These are phyloP conservation scores for Iguana delicatissima DNA, from an alignment of 2,797 vertebrate species.

Conservation along the genomic window DNA sequence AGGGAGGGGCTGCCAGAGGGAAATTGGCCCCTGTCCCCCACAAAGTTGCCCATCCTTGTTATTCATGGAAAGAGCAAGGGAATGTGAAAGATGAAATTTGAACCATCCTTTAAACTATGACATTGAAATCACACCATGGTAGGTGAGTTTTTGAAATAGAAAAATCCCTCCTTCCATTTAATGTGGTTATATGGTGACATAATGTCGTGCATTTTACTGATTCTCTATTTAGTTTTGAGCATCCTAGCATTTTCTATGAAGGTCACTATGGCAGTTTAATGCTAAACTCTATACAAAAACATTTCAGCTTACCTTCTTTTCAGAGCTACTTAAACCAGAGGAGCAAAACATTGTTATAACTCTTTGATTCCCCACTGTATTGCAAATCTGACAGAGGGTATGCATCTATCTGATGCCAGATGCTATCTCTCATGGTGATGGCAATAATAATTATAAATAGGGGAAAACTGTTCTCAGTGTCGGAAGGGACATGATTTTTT, in stretches of 20 bases:
- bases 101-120: slow-evolving; percentile 2
- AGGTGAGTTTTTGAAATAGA: neutral
- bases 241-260: slow-evolving; percentile 43
- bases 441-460: slow-evolving; percentile 44
- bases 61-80: neutral
- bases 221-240: neutral
- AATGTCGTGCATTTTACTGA: slow-evolving; percentile 33
- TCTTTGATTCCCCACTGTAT: slow-evolving; percentile 34
- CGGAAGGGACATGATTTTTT: slow-evolving; percentile 37
- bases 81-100: neutral
- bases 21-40: too few species aligned
- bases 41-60: too few species aligned
- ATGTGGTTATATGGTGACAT: neutral
- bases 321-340: slow-evolving; percentile 38
- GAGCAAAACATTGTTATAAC: neutral
- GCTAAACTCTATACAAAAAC: neutral
- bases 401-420: slow-evolving; percentile 26
- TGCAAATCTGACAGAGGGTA: slow-evolving; percentile 13
- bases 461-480: slow-evolving; percentile 18
- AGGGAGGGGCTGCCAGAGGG: too few species aligned
- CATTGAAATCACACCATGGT: neutral
- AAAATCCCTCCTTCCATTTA: slow-evolving; percentile 29
- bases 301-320: slow-evolving; percentile 36
- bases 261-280: slow-evolving; percentile 8
- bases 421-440: slow-evolving; percentile 23